A percentile compares a stretch with the other conserved stretches of the same genome.
phyloP scores from a whole-genome alignment of 53 echinoderm and acorn worm species.

The Hippasteria phrygiana region DNA sequence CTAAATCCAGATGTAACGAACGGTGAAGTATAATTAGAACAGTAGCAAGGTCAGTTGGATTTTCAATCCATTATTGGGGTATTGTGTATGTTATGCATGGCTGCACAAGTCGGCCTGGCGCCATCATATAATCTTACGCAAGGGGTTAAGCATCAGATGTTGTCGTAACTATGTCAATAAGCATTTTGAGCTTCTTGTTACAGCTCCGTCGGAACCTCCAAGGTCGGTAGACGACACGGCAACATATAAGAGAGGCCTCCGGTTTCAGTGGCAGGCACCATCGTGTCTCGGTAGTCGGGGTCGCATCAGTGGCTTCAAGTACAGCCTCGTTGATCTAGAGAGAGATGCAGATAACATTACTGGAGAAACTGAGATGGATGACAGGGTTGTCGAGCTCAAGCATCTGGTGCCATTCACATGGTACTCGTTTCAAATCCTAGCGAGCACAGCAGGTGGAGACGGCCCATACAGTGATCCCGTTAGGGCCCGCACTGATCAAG shows the following conservation, averaged over 20 bases:
- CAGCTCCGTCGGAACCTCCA: slow-evolving; percentile 56
- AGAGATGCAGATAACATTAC: slow-evolving; percentile 1
- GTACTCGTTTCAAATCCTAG: slow-evolving; percentile 70
- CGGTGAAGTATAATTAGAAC: no score
- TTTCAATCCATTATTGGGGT: no score
- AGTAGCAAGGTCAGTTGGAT: no score
- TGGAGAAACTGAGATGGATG: not conserved
- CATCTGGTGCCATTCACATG: slow-evolving; percentile 64
- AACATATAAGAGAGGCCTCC: not conserved
- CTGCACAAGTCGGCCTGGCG: no score
- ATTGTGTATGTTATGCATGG: no score
- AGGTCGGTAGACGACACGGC: not conserved
- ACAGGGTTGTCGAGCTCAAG: not conserved
- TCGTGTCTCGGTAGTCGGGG: slow-evolving; percentile 51
- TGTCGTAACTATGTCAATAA: no score
- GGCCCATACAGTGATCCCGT: slow-evolving; percentile 53
- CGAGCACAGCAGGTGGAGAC: slow-evolving; percentile 39
- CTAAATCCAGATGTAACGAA: no score
- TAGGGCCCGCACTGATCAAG: slow-evolving; percentile 55
- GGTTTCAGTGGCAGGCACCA: slow-evolving; percentile 50
- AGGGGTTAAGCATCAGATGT: no score
- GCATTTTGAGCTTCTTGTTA: not conserved
- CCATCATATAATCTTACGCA: no score
- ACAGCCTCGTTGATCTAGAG: slow-evolving; percentile 12
- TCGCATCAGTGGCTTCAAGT: slow-evolving; percentile 49